Evolutionary conservation across 2,888 invertebrate genomes (phyloP).

Genomic region (Dynastes tityus): DNA sequence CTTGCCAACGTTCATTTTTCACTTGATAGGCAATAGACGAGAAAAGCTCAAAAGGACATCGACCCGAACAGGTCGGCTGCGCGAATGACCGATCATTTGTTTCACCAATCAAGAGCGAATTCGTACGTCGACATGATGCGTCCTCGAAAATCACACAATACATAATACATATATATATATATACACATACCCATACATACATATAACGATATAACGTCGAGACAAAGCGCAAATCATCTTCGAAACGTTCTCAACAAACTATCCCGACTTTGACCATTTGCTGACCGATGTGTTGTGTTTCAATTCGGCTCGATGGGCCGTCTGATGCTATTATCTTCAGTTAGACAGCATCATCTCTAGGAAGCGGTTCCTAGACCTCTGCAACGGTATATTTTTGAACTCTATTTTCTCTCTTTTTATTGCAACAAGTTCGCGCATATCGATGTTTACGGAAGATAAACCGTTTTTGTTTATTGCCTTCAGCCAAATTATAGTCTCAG

Average conservation of each 20-base stretch:
- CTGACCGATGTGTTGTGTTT: background rate
- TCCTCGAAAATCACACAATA: background rate
- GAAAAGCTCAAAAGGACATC: slow-evolving; percentile 39
- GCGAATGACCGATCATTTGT: slow-evolving; percentile 40
- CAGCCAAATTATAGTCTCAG: background rate
- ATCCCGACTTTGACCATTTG: background rate
- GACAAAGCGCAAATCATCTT: background rate
- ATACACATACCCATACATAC: background rate
- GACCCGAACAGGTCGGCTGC: slow-evolving; percentile 34
- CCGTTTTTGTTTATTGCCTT: slow-evolving; percentile 8
- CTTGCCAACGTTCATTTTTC: slow-evolving; percentile 24
- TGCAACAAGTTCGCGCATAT: background rate
- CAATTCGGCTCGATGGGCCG: background rate
- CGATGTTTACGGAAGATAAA: background rate
- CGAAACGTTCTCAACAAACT: background rate
- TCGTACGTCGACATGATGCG: slow-evolving; percentile 13
- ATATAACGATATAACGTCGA: background rate
- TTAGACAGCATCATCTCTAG: background rate
- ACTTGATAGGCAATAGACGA: slow-evolving; percentile 34
- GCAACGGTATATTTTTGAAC: slow-evolving; percentile 3
- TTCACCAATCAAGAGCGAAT: slow-evolving; percentile 33
- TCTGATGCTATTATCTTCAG: background rate
- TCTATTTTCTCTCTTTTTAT: slow-evolving; percentile 7
- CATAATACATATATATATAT: background rate
- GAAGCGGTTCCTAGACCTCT: slow-evolving; percentile 1